Percentiles rank a stretch among this genome's conserved stretches.
phyloP scores from a whole-genome alignment of 2,888 invertebrate genomes.

The Cephus sareptanus region DNA sequence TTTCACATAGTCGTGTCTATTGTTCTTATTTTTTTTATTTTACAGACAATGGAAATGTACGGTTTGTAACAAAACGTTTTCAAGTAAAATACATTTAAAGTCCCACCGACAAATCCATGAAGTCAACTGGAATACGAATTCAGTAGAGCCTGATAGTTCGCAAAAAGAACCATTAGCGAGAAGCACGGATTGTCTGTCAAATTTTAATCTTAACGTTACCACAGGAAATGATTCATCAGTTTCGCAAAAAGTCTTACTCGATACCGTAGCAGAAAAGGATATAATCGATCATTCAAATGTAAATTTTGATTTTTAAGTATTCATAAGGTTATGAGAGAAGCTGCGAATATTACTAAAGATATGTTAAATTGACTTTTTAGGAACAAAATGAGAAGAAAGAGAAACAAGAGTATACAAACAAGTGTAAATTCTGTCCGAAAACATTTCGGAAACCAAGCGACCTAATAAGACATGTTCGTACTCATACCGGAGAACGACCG shows the following conservation, averaged over 20 bases:
- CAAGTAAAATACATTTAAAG: conserved; percentile 46
- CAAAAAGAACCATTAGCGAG: conserved; percentile 45
- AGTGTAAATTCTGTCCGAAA: conserved; percentile 72
- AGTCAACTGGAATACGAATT: conserved; percentile 30
- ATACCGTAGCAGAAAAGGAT: conserved; percentile 54
- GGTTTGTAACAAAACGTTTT: conserved; percentile 48
- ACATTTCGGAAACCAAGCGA: conserved; percentile 78
- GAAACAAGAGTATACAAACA: conserved; percentile 64
- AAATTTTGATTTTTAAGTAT: neutral
- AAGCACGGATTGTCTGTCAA: conserved; percentile 36
- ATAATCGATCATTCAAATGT: conserved; percentile 44
- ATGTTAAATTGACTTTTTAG: neutral
- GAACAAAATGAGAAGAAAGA: conserved; percentile 32
- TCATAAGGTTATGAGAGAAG: conserved; percentile 2
- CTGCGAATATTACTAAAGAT: neutral
- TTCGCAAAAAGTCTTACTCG: conserved; percentile 58
- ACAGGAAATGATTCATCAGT: conserved; percentile 36
- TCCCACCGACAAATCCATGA: conserved; percentile 49
- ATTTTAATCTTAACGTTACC: conserved; percentile 19
- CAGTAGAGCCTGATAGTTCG: conserved; percentile 38
- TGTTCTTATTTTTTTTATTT: conserved; percentile 14
- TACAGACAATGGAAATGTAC: conserved; percentile 49
- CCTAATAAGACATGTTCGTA: conserved; percentile 74
- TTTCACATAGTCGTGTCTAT: neutral
- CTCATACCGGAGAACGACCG: conserved; percentile 78